Percentiles rank a stretch among this genome's conserved stretches.
These are phyloP conservation scores for Typhlomys cinereus DNA, from an alignment of 2,113 vertebrate genomes.

Conservation along the genomic window DNA sequence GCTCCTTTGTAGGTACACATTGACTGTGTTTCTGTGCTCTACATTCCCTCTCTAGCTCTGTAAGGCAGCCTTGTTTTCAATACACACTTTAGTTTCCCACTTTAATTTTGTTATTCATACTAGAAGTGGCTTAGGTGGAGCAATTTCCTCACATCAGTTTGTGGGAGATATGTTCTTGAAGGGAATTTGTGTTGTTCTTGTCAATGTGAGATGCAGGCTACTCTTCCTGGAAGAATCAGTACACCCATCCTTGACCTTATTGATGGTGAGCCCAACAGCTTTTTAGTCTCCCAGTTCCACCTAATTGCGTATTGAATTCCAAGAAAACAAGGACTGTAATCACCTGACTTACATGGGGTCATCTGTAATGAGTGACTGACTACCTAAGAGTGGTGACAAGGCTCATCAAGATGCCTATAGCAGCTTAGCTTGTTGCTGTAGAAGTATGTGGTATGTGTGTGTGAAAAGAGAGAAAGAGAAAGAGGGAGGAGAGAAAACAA, in stretches of 20 bases:
- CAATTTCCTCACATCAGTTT: neutral
- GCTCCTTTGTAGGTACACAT: neutral
- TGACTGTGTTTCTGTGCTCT: neutral
- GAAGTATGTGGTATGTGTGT: neutral
- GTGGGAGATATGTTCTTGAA: neutral
- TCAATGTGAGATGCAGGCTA: neutral
- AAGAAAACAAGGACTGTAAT: neutral
- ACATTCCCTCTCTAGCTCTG: neutral
- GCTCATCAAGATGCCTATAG: neutral
- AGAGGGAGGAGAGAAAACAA: too few species aligned
- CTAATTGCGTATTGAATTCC: neutral
- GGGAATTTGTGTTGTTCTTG: neutral
- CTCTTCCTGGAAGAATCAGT: neutral
- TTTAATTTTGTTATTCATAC: slow-evolving; percentile 25
- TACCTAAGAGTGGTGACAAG: neutral
- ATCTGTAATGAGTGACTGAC: neutral
- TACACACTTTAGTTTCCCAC: neutral
- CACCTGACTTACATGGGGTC: neutral
- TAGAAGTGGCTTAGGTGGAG: neutral
- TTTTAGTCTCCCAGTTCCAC: neutral
- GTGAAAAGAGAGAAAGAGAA: neutral
- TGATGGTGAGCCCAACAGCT: neutral
- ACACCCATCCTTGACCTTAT: neutral
- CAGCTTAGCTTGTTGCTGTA: neutral
- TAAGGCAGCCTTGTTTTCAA: slow-evolving; percentile 16